Evolutionary conservation across 2,888 invertebrate genomes (phyloP), one percentile per base, ranked within the genome.

Genomic region (Neria commutata): DNA sequence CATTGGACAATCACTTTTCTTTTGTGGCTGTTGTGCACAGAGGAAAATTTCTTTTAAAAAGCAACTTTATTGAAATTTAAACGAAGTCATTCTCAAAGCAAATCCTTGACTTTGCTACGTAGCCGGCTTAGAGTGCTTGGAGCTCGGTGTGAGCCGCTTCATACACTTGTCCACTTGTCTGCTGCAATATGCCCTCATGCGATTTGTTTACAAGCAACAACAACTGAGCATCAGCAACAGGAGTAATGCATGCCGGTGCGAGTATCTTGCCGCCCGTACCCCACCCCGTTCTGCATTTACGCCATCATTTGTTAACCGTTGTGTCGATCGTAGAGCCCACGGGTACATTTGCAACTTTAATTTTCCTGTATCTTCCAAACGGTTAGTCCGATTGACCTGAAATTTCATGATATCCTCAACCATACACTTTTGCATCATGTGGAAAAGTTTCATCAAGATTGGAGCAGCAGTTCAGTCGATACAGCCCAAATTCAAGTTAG

Each of bases 231-330:
- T n/a, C n/a, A n/a, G n/a, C n/a, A n/a, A n/a, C n/a, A n/a, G n/a
- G n/a, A n/a, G n/a, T n/a, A n/a, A n/a, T n/a, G n/a, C 70, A 72
- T 73, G 73, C 70, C 73, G 72, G 65, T 51, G 16, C 56, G 63
- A 64, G 58, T 63, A 71, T 8, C 16, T n/a, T 46, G 42, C 14
- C 6, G 14, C 21, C 25, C n/a, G n/a, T n/a, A n/a, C n/a, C n/a
- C n/a, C n/a, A n/a, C n/a, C n/a, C n/a, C n/a, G n/a, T 73, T 71
- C 70, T 70, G 73, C 76, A 75, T 75, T 77, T 75, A 72, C 76
- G 71, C 74, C 74, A 79, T 79, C 79, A 79, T 79, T 79, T 79
- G 77, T 79, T 79, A 78, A 78, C 77, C 79, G 79, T 79, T 79
- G n/a, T n/a, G 79, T 74, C 77, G 72, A 67, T 65, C 71, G 19